Conservation (phyloP, 1,140 invertebrate species). For the Sinella curviseta region DNA sequence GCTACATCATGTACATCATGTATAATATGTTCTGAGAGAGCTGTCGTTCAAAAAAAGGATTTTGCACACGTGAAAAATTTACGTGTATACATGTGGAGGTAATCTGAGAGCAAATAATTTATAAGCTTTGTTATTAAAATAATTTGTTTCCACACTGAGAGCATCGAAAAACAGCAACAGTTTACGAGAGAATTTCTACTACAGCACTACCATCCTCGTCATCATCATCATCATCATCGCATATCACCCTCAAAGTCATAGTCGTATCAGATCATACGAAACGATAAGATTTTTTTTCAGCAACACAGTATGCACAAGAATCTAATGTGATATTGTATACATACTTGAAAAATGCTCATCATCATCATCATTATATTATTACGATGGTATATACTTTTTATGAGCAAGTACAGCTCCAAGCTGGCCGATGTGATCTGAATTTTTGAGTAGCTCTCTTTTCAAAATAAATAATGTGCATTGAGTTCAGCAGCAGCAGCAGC, state of each 20-base stretch:
- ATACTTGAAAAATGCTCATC: background rate
- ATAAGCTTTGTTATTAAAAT: background rate
- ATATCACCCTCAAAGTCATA: no score
- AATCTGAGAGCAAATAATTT: conserved; percentile 26
- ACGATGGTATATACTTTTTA: background rate
- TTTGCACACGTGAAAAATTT: background rate
- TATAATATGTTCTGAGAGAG: no score
- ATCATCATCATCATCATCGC: background rate
- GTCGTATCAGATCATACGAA: conserved; percentile 17
- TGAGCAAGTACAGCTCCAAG: background rate
- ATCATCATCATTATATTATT: background rate
- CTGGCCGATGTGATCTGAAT: conserved; percentile 2
- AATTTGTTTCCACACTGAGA: background rate
- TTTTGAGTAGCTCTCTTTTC: background rate
- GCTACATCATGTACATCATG: no score
- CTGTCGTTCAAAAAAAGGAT: background rate
- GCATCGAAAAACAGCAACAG: background rate
- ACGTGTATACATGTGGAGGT: background rate
- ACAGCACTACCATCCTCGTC: background rate
- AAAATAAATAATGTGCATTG: background rate
- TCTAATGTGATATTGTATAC: background rate
- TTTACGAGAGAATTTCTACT: no score
- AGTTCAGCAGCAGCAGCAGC: background rate
- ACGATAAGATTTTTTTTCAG: conserved; percentile 10
- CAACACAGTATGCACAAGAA: no score